These are phyloP conservation scores for Yoshiicerus persimilis DNA, from an alignment of 1,140 invertebrate species.

Conservation along the genomic window DNA sequence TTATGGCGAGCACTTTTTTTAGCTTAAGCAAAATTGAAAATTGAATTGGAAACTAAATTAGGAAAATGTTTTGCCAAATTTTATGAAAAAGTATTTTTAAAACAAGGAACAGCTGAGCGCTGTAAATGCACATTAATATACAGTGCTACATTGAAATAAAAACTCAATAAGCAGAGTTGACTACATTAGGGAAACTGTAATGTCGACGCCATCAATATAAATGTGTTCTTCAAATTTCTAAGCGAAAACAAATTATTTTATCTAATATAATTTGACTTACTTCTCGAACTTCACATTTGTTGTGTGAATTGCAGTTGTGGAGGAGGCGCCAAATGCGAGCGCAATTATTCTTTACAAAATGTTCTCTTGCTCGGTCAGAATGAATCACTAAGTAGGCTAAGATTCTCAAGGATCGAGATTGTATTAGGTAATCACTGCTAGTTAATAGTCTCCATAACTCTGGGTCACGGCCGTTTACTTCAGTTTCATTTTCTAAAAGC, in stretches of 20 bases:
- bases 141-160: too few relatives aligned
- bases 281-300: not conserved
- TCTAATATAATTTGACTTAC: not conserved
- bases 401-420: constrained; percentile 31
- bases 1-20: too few relatives aligned
- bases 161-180: too few relatives aligned
- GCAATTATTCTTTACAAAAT: not conserved
- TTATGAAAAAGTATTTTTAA: too few relatives aligned
- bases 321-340: not conserved
- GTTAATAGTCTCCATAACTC: constrained; percentile 61
- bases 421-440: constrained; percentile 59
- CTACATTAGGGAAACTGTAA: too few relatives aligned
- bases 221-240: not conserved
- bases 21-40: too few relatives aligned
- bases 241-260: not conserved
- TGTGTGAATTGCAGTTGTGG: not conserved
- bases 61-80: too few relatives aligned
- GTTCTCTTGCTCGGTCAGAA: constrained; percentile 24
- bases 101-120: too few relatives aligned
- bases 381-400: constrained; percentile 31
- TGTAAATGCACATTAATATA: too few relatives aligned
- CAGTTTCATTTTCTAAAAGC: constrained; percentile 45
- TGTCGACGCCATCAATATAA: not conserved
- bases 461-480: constrained; percentile 55
- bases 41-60: too few relatives aligned